Evolutionary conservation across 2,888 invertebrate species (phyloP), one percentile per base, ranked within the genome.

Genomic region (Apotomis betuletana): DNA sequence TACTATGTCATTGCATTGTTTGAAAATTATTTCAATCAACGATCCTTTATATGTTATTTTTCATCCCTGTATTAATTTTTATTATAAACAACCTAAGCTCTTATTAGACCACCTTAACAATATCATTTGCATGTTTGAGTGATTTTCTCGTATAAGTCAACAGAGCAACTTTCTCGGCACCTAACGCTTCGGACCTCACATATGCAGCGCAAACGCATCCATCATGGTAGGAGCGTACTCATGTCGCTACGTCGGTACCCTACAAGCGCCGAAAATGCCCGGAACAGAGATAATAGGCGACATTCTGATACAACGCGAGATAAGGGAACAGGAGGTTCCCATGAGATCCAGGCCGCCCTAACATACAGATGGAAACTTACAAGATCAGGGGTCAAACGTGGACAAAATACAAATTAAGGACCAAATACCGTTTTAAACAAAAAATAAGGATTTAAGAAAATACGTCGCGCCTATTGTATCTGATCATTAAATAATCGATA

Each of bases 271-370:
- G 86, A 90, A 91, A 91, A 88, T 89, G 89, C 85, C 87, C 87
- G 85, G 86, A 87, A 85, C 85, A 80, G 83, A 92, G 93, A 93
- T 93, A 92, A 92, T 92, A 85, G 91, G 88, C 89, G 90, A 92
- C 92, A 92, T 86, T 87, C 84, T 85, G 92, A 93, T 93, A 93
- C 93, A 91, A 90, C 87, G 81, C 80, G 77, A 89, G 92, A 93
- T 93, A 92, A 92, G 85, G 80, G 79, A 74, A 76, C 80, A 83
- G 86, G 85, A 85, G 88, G 89, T 91, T 92, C 93, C 90, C 92
- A 91, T 90, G 90, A 83, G 81, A 84, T 83, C 86, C 84, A 85
- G 83, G 83, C 83, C 85, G 83, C 85, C 83, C 83, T 83, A 81
- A 80, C 79, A 83, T 79, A 79, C 78, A 60, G 79, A 81, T 5